Base-by-base conservation (phyloP, 1,140 invertebrate genomes). In the Lasaia peninsularis region DNA sequence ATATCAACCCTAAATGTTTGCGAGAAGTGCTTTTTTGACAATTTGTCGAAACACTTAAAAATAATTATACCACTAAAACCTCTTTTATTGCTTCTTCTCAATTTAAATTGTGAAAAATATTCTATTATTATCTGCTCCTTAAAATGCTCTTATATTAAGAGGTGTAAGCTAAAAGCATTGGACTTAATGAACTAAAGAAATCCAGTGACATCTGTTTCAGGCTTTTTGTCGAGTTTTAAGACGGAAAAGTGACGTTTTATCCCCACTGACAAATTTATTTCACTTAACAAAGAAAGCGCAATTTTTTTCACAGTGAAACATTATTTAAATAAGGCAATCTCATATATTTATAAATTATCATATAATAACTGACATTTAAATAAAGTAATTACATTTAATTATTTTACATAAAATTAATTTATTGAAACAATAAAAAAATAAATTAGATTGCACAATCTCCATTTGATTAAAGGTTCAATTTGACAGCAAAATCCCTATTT, bases 191-290 rank as follows among this genome's bases (percentile, higher is more conserved):
- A 44, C 40, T 44, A 44, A 44, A 44, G 40, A 20, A 44, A 44
- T 20, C 18, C 40, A 44, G 14, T 44, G 40, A 44, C 40, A 44
- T 44, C 40, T 44, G 18, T 44, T 44, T 44, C 18, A 44, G 16
- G 18, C 40, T 40, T 44, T 44, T 20, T 20, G 40, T 20, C 9
- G 2, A 12, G 11, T 44, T 18, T 18, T 44, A 18, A 44, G 8
- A 18, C 9, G 40, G 14, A 11, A 18, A 44, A 44, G 9, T 44
- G 18, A 44, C 24, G 24, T n/a, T n/a, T n/a, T n/a, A 7, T 4
- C 4, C 24, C 24, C 5, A 44, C 10, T 44, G 37, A 44, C 37
- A 20, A 44, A 44, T 44, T 20, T 10, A 10, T 44, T 20, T 9
- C 37, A 10, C 16, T 44, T 44, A 18, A 44, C 16, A 40, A 10